Percentiles rank a stretch among this genome's conserved stretches.
These are phyloP conservation scores for Hypena proboscidalis DNA, from an alignment of 2,888 invertebrate species.

Conservation along the genomic window DNA sequence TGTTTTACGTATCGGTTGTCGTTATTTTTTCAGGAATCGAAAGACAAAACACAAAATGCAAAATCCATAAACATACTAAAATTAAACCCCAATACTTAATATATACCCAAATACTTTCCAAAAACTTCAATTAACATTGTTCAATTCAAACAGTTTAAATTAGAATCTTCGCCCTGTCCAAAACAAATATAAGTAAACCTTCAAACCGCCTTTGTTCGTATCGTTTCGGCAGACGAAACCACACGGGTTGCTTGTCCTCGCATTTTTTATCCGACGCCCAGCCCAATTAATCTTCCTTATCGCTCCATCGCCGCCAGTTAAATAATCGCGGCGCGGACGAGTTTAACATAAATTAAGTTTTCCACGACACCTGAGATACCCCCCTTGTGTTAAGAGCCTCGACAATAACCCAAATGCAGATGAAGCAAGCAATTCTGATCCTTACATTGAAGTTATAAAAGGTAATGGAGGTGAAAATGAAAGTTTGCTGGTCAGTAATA, in stretches of 20 bases:
- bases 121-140: constrained; percentile 21
- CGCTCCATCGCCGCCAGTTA: constrained; percentile 75
- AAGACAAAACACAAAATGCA: too few relatives aligned
- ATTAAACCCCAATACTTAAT: too few relatives aligned
- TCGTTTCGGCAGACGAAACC: constrained; percentile 55
- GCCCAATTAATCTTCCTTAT: constrained; percentile 82
- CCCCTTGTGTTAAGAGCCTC: constrained; percentile 69
- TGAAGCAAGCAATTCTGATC: constrained; percentile 37
- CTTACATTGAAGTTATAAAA: constrained; percentile 30
- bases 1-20: too few relatives aligned
- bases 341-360: constrained; percentile 85
- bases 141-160: constrained; percentile 35
- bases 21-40: too few relatives aligned
- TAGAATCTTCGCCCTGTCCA: constrained; percentile 27
- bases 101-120: too few relatives aligned
- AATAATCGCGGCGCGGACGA: constrained; percentile 80
- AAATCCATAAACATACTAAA: background rate
- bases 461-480: constrained; percentile 12
- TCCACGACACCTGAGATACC: constrained; percentile 81
- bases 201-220: constrained; percentile 44
- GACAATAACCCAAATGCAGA: constrained; percentile 21
- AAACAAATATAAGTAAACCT: constrained; percentile 45
- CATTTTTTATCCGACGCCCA: constrained; percentile 64
- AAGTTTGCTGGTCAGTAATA: constrained; percentile 61
- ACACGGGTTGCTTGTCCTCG: constrained; percentile 71